A percentile compares a stretch with the other conserved stretches of the same genome.
These are phyloP conservation scores for Esox masquinongy DNA, from an alignment of 2,797 vertebrate species.

Conservation along the genomic window DNA sequence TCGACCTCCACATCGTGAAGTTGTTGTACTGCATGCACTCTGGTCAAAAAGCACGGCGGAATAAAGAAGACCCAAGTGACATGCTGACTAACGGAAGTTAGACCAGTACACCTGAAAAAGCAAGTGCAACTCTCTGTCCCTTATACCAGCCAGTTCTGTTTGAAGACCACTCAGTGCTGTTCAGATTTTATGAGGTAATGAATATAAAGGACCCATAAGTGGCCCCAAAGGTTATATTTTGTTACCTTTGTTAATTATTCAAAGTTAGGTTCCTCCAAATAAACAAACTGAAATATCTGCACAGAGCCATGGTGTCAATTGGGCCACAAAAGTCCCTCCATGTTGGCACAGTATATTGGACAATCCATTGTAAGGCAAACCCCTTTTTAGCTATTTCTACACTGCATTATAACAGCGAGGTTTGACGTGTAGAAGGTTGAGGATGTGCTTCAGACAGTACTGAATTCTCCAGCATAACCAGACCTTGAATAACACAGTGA, in stretches of 20 bases:
- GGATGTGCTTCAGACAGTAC: background rate
- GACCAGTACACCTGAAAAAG: no score
- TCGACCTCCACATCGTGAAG: slow-evolving; percentile 41
- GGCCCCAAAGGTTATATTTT: no score
- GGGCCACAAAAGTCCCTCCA: slow-evolving; percentile 44
- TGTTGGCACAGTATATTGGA: slow-evolving; percentile 30
- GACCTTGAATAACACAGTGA: slow-evolving; percentile 24
- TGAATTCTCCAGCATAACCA: slow-evolving; percentile 11
- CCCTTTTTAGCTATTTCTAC: background rate
- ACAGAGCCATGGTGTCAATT: background rate
- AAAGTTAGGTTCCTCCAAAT: no score
- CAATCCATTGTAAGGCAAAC: background rate
- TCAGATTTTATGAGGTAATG: no score
- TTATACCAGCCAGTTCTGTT: no score
- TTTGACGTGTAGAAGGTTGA: background rate
- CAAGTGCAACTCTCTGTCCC: no score
- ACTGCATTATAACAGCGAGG: background rate
- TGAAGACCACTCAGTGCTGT: no score
- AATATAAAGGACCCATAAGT: no score
- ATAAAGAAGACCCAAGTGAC: background rate
- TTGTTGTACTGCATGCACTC: slow-evolving; percentile 25
- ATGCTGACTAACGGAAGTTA: no score
- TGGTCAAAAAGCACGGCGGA: background rate
- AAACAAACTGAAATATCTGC: no score
- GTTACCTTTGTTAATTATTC: no score